These are phyloP conservation scores for Jaculus jaculus DNA, from an alignment of 2,113 vertebrate genomes.

Conservation along the genomic window DNA sequence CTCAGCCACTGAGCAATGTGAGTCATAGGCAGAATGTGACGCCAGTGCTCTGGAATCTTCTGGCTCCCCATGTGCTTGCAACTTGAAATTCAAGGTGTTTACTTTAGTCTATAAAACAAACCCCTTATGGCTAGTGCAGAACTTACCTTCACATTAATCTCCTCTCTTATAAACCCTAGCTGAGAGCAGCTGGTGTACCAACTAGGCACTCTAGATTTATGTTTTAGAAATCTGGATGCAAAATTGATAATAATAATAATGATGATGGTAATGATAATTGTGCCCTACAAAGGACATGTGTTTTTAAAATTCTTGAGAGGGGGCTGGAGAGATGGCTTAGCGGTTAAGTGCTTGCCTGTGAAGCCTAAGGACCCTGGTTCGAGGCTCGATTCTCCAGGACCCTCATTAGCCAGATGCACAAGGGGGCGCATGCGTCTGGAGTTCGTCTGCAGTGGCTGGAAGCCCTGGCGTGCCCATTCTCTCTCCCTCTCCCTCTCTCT, in stretches of 20 bases:
- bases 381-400: no score
- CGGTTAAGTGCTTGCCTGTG: no score
- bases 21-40: slow-evolving; percentile 71
- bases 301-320: slow-evolving; percentile 36
- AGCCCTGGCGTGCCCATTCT: no score
- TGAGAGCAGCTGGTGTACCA: slow-evolving; percentile 47
- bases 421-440: no score
- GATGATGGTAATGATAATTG: not conserved
- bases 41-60: slow-evolving; percentile 71
- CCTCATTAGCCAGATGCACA: no score
- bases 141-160: slow-evolving; percentile 74
- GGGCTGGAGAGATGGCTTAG: no score
- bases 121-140: slow-evolving; percentile 68
- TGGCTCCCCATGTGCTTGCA: slow-evolving; percentile 70
- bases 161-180: slow-evolving; percentile 69
- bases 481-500: no score
- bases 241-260: not conserved
- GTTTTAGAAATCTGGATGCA: slow-evolving; percentile 38
- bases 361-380: no score
- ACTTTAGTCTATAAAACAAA: slow-evolving; percentile 79
- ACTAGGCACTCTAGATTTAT: slow-evolving; percentile 50
- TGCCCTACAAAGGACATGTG: not conserved
- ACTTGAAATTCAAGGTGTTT: slow-evolving; percentile 82
- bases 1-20: slow-evolving; percentile 56
- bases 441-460: no score